A percentile compares a stretch with the other conserved stretches of the same genome.
phyloP scores from a whole-genome alignment of 2,888 invertebrate genomes.

The Tortricodes alternella region DNA sequence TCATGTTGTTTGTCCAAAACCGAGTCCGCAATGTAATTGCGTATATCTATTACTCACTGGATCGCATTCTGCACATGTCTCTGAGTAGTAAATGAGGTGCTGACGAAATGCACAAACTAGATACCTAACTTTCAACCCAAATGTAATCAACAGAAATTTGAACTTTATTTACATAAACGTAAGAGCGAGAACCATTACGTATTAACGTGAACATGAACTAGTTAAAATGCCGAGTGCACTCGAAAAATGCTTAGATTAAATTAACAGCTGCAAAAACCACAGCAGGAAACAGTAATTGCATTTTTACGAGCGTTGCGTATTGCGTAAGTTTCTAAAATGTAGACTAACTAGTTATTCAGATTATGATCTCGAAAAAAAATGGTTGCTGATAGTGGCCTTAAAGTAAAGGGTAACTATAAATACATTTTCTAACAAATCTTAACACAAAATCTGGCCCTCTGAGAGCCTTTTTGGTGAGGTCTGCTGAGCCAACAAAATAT shows the following conservation, averaged over 20 bases:
- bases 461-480: too few relatives aligned
- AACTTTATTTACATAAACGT: not conserved
- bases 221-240: conserved; percentile 10
- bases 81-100: not conserved
- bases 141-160: not conserved
- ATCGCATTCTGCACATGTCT: conserved; percentile 10
- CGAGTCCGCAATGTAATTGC: conserved; percentile 8
- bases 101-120: conserved; percentile 19
- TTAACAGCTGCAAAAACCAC: not conserved
- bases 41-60: conserved; percentile 1
- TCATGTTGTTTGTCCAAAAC: conserved; percentile 1
- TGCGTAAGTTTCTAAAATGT: conserved; percentile 18
- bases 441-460: too few relatives aligned
- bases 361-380: conserved; percentile 7
- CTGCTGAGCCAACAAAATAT: too few relatives aligned
- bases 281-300: conserved; percentile 12
- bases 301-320: conserved; percentile 1
- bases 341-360: conserved; percentile 14
- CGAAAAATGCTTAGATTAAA: conserved; percentile 14
- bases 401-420: not conserved
- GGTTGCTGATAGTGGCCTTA: not conserved
- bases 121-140: not conserved
- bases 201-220: not conserved
- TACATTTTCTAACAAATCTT: not conserved
- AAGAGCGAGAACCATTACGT: not conserved